Evolutionary conservation across 30 jellyfish, hydroid and myxozoan genomes (phyloP), one percentile per base, ranked within the genome.

Genomic region (Nemopilema nomurai): DNA sequence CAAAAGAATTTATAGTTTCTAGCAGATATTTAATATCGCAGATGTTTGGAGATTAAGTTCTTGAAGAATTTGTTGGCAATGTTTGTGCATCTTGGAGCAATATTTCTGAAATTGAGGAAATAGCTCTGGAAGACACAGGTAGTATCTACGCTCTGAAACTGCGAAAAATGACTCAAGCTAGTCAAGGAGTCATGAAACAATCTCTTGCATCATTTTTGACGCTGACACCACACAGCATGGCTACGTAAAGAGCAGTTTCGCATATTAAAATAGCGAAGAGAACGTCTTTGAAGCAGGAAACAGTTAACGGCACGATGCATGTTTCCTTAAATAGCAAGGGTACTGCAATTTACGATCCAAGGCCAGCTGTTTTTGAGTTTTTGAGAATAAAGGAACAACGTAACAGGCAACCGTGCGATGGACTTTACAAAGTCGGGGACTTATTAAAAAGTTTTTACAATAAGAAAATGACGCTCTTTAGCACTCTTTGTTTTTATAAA

Each of bases 261-360:
- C 57, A 85, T 29, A 50, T 74, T 18, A 85, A 76, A 49, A 74
- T 68, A 1, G 18, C 76, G 76, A 62, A 76, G 51, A 62, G 79
- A 67, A 33, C 94, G 8, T 33, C 74, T 41, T 67, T 85, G 62
- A 75, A 67, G 25, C 83, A 85, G 67, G 16, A 62, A 8, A 50
- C 84, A 27, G 75, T 85, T 62, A 85, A 85, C 77, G 53, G 31
- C 18, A 76, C 87, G 67, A 85, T 85, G 78, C 69, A 71, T 52
- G 53, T 71, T 1, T 82, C 91, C 16, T 29, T 85, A 62, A 76
- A 76, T 75, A 78, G 94, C 7, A 85, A 62, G 75, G 89, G 84
- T 16, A 85, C 94, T 33, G 94, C 89, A 21, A 23, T 25, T 76
- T 85, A n/a, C 25, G 83, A 85, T 53, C 94, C 89, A 25, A 51